phyloP scores from a whole-genome alignment of 2,797 vertebrate genomes.

The Babyrousa celebensis region DNA sequence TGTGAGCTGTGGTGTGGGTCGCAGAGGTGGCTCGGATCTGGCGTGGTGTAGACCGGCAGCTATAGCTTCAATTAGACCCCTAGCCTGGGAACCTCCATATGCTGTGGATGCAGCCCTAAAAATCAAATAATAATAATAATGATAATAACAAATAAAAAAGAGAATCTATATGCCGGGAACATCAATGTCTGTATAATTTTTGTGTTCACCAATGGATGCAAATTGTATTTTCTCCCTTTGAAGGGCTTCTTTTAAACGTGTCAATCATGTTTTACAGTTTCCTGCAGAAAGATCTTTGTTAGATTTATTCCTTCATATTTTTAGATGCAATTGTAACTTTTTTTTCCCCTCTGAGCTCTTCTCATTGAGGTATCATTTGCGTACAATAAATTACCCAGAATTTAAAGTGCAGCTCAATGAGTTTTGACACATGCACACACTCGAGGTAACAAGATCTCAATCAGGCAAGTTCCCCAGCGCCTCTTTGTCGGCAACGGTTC shows the following conservation, averaged over 20 bases:
- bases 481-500: background rate
- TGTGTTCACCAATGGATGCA: accelerated
- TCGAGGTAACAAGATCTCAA: background rate
- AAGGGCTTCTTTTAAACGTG: background rate
- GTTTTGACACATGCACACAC: background rate
- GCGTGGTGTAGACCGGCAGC: too few relatives aligned
- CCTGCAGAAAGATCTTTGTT: background rate
- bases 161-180: too few relatives aligned
- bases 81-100: too few relatives aligned
- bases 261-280: background rate
- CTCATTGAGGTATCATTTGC: background rate
- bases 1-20: too few relatives aligned
- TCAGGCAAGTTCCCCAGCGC: background rate
- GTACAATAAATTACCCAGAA: background rate
- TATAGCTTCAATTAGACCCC: too few relatives aligned
- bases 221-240: background rate
- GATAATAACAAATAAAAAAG: accelerated
- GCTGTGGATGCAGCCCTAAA: too few relatives aligned
- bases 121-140: too few relatives aligned
- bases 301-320: background rate
- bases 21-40: too few relatives aligned
- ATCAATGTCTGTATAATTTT: accelerated
- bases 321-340: background rate
- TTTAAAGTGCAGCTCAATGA: background rate
- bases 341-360: background rate